Percentiles rank a stretch among this genome's conserved stretches.
These are phyloP conservation scores for Nipponacmea schrenckii DNA, from an alignment of 2,888 invertebrate species.

Conservation along the genomic window DNA sequence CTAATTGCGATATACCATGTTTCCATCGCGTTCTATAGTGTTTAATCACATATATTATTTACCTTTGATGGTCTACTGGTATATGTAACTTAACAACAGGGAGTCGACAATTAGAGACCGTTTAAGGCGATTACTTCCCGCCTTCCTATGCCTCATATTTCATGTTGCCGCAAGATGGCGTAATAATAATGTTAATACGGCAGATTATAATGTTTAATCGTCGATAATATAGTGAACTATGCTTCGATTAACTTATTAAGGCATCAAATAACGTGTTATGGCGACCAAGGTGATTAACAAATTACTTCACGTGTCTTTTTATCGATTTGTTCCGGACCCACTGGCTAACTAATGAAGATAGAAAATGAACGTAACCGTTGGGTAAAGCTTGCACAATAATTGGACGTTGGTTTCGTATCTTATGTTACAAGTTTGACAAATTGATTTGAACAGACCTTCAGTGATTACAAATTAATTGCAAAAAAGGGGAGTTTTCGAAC, in stretches of 20 bases:
- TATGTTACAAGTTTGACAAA: too few relatives aligned
- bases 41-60: background rate
- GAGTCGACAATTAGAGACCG: background rate
- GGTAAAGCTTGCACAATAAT: background rate
- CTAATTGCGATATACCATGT: too few relatives aligned
- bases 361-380: background rate
- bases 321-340: background rate
- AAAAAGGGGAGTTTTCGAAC: too few relatives aligned
- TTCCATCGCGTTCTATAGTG: too few relatives aligned
- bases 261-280: constrained; percentile 6
- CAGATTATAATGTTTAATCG: constrained; percentile 3
- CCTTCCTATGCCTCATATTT: background rate
- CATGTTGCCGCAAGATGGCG: background rate
- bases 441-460: too few relatives aligned
- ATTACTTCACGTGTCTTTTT: constrained; percentile 3
- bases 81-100: background rate
- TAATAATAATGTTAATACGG: background rate
- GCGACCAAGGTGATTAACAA: background rate
- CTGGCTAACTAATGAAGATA: background rate
- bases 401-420: background rate
- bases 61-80: background rate
- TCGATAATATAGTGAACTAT: background rate
- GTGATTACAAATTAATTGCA: too few relatives aligned
- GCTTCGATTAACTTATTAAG: constrained; percentile 6
- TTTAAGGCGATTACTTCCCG: constrained; percentile 5